phyloP scores from a whole-genome alignment of 1,140 invertebrate genomes.

The Harpegnathos saltator region DNA sequence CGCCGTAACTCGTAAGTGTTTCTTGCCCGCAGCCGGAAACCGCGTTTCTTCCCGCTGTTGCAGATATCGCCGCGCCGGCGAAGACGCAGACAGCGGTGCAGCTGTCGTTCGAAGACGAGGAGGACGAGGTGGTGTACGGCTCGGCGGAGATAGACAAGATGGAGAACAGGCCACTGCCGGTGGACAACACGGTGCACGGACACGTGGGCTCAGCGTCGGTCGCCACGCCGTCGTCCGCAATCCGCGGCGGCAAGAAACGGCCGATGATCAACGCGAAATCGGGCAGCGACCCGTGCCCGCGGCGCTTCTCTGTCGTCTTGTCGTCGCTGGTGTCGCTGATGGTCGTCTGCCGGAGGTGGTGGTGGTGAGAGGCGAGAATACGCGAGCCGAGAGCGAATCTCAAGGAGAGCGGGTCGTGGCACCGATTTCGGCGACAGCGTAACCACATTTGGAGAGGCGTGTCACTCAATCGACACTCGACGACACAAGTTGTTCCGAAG shows the following conservation, averaged over 20 bases:
- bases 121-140: conserved; percentile 70
- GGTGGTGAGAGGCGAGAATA: conserved; percentile 10
- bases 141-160: conserved; percentile 76
- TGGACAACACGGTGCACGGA: conserved; percentile 75
- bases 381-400: neutral
- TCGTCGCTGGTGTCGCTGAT: conserved; percentile 36
- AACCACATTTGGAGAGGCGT: conserved; percentile 21
- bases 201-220: conserved; percentile 67
- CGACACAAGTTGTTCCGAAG: conserved; percentile 1
- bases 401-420: neutral
- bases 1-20: neutral
- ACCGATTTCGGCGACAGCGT: neutral
- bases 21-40: neutral
- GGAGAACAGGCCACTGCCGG: conserved; percentile 69
- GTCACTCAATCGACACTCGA: conserved; percentile 23
- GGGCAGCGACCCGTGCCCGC: conserved; percentile 16
- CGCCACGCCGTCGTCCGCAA: conserved; percentile 70
- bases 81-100: conserved; percentile 61
- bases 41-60: conserved; percentile 30
- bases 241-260: conserved; percentile 71
- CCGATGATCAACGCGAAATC: conserved; percentile 60
- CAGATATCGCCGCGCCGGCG: conserved; percentile 75
- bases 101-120: conserved; percentile 72
- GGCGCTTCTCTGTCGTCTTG: neutral
- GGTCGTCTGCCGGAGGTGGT: conserved; percentile 36